A percentile compares a stretch with the other conserved stretches of the same genome.
Conservation (phyloP, 2,888 invertebrate genomes). For the Alviniconcha strummeri region DNA sequence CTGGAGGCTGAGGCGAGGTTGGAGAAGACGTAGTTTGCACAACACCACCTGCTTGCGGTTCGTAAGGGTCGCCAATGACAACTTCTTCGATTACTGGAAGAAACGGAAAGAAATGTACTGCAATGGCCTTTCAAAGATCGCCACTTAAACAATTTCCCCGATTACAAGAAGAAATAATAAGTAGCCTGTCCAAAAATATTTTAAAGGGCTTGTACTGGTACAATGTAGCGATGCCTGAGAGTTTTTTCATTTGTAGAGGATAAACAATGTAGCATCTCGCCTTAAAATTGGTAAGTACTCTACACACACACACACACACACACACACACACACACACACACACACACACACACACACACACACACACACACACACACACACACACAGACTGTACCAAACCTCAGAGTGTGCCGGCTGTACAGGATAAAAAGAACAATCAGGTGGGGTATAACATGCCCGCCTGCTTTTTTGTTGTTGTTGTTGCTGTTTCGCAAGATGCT, state of each 20-base stretch:
- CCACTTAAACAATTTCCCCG: too few species aligned
- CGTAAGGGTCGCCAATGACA: slow-evolving; percentile 8
- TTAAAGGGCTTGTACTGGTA: too few species aligned
- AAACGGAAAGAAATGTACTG: neutral
- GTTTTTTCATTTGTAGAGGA: too few species aligned
- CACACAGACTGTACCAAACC: neutral
- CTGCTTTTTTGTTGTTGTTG: neutral
- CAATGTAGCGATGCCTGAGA: too few species aligned
- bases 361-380: neutral
- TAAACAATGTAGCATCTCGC: too few species aligned
- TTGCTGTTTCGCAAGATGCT: neutral
- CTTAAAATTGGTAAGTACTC: too few species aligned
- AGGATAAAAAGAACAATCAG: too few species aligned
- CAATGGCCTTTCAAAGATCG: too few species aligned
- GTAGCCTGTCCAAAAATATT: too few species aligned
- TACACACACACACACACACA: neutral
- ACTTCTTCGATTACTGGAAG: slow-evolving; percentile 2
- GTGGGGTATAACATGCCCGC: too few species aligned
- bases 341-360: neutral
- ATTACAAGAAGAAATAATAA: too few species aligned
- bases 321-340: neutral
- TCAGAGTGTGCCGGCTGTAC: too few species aligned
- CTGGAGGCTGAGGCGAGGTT: neutral
- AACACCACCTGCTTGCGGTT: neutral
- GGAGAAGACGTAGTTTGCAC: neutral